phyloP scores from a whole-genome alignment of 2,113 vertebrate species.

The Bagarius yarrelli region DNA sequence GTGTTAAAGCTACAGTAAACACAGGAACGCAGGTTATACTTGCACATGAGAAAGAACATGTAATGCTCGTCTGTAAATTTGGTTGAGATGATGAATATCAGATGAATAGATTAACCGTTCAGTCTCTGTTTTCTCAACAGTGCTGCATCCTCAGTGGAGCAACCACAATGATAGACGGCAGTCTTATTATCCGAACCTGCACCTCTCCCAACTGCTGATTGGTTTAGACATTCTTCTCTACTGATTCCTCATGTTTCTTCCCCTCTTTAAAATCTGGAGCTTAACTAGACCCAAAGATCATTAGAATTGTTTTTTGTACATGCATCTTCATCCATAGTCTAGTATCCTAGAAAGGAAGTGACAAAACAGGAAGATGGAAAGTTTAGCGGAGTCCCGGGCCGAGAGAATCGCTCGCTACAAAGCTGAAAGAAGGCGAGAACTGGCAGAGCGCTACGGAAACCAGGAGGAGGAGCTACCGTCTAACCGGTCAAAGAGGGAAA shows the following conservation, averaged over 20 bases:
- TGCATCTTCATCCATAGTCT: conserved; percentile 38
- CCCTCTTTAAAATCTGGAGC: not conserved
- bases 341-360: conserved; percentile 2
- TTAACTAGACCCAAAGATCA: not conserved
- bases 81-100: not conserved
- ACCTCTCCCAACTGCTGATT: conserved; percentile 34
- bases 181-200: conserved; percentile 3
- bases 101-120: not conserved
- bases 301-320: conserved; percentile 8
- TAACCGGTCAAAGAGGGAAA: conserved; percentile 66
- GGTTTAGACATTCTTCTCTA: not conserved
- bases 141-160: conserved; percentile 12
- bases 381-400: conserved; percentile 64
- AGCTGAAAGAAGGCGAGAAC: conserved; percentile 71
- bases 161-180: conserved; percentile 25
- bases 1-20: not conserved
- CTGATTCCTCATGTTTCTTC: conserved; percentile 26
- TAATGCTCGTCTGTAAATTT: too few species aligned
- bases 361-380: conserved; percentile 58
- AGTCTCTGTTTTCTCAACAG: conserved; percentile 39
- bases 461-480: conserved; percentile 68
- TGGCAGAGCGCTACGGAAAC: conserved; percentile 67
- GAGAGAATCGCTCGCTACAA: conserved; percentile 77
- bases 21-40: not conserved
- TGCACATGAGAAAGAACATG: too few species aligned